Evolutionary conservation across 1,140 invertebrate genomes (phyloP), one percentile per base, ranked within the genome.

Genomic region (Chrysomallon squamiferum): DNA sequence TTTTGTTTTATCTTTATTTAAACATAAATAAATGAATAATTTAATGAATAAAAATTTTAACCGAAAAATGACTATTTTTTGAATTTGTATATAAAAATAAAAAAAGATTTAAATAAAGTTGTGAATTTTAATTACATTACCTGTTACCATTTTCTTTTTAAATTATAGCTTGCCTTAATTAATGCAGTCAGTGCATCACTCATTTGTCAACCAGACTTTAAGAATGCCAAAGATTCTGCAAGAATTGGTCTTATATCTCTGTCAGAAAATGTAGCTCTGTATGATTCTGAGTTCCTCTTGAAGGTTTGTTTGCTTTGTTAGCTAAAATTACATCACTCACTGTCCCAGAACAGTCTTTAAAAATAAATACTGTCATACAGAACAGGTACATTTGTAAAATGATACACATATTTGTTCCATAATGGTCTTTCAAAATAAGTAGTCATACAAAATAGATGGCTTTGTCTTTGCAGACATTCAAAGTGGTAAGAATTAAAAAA

Each of bases 201-300:
- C 47, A 79, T 87, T 50, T 72, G 72, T 30, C 73, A 80, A 43
- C 82, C 85, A 41, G 72, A 86, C 69, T 85, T 87, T 60, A 78
- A 77, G 43, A 69, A 80, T 29, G 33, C 52, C 30, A 62, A 67
- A 7, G 83, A 86, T 63, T 15, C 57, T 7, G 77, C 78, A 11
- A 58, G 85, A 6, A 50, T 67, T n/a, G 62, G 69, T 9, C 62
- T 87, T 11, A 54, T 74, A 9, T 47, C 63, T 4, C 69, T 76
- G 58, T 70, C 75, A 35, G 68, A 76, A 20, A 75, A 43, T 30
- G 73, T 87, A n/a, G 66, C 77, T 20, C n/a, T 56, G 9, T 77
- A 77, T 72, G 86, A 87, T 69, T 82, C 85, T 47, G 86, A 87
- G 72, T 87, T 87, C 74, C 74, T 87, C 62, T 74, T 87, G 6